Base-by-base conservation (phyloP, 2,113 vertebrate genomes). In the Hippotragus niger region DNA sequence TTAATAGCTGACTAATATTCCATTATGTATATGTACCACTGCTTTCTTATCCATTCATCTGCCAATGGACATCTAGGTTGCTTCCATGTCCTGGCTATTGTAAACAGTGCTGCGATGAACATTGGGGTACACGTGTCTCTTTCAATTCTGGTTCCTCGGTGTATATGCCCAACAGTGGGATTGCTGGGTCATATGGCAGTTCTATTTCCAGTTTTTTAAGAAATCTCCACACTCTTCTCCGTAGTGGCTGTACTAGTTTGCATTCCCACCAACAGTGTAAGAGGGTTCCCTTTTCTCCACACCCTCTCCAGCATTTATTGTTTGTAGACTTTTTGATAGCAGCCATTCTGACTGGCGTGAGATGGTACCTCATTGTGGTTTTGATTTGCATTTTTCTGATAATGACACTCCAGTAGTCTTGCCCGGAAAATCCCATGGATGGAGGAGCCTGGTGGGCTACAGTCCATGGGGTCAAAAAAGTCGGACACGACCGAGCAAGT, bases 401-500 rank as follows among this genome's bases (percentile, higher is more conserved):
- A n/a, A 16, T 64, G 62, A 64, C 64, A 67, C 64, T 67, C 64
- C n/a, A 10, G 9, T 67, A 67, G 8, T 67, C 64, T 36, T 67
- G 62, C 62, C 62, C 0, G 1, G 64, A 36, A 21, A 36, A 71
- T 71, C 64, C 64, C 64, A 71, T 36, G 64, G 64, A 21, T 0
- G n/a, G 64, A 71, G 64, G n/a, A 71, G n/a, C n/a, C 19, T 67
- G 33, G 33, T 67, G 64, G n/a, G 17, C n/a, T 36, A 67, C 64
- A 71, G 64, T 71, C n/a, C 4, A 6, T 36, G 64, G 64, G 64
- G 64, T 36, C 9, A 0, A 36, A 67, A 67, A 17, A 36, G 64
- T 71, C 9, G 0, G n/a, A 71, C 17, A 71, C n/a, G 0, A 36
- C n/a, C 21, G 64, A 36, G 17, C 1, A 0, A 21, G 17, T 71